phyloP scores from a whole-genome alignment of 2,113 vertebrate genomes.

The Oreamnos americanus region DNA sequence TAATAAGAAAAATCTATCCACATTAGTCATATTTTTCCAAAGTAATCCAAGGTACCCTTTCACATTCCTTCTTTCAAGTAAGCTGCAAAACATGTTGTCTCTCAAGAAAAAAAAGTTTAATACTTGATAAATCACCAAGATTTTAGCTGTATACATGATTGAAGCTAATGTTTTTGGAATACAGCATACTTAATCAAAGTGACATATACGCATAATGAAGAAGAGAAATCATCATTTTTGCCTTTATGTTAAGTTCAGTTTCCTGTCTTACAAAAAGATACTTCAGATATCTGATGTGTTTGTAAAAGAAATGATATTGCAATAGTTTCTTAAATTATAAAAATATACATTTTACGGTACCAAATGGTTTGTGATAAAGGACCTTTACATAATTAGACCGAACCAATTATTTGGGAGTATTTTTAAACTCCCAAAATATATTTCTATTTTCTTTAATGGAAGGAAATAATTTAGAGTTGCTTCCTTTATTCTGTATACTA shows the following conservation, averaged over 20 bases:
- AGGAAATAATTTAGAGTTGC: neutral
- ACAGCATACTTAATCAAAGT: neutral
- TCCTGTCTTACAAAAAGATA: neutral
- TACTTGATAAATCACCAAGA: neutral
- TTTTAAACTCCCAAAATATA: neutral
- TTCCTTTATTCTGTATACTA: neutral
- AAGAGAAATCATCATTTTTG: neutral
- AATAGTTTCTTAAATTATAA: slow-evolving; percentile 12
- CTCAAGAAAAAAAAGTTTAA: neutral
- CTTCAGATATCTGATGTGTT: neutral
- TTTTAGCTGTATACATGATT: neutral
- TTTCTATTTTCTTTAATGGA: slow-evolving; percentile 7
- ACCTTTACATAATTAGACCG: neutral
- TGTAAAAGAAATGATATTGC: neutral
- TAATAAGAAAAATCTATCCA: neutral
- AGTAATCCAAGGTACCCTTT: neutral
- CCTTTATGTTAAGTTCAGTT: neutral
- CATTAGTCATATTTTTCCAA: neutral
- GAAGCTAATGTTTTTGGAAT: neutral
- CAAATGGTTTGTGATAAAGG: neutral
- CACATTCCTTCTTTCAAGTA: neutral
- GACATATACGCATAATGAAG: neutral
- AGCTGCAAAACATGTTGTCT: neutral
- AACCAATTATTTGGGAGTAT: neutral
- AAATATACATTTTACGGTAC: neutral